Conservation (phyloP, 2,113 vertebrate genomes). For the Callopanchax toddi region DNA sequence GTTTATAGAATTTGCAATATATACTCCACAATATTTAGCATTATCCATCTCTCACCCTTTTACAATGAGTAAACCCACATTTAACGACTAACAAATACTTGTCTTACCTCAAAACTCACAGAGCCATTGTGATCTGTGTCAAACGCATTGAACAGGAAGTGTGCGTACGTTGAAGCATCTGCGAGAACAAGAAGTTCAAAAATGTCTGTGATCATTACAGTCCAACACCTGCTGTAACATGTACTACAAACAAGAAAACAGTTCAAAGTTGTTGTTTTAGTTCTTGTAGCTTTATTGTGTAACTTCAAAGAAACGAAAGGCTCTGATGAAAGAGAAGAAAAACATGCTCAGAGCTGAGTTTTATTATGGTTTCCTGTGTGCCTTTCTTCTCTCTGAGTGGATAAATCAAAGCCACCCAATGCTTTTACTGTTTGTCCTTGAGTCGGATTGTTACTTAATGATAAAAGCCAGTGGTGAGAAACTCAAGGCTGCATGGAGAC, state of each 20-base stretch:
- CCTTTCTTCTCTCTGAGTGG: slow-evolving; percentile 25
- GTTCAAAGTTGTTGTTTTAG: slow-evolving; percentile 3
- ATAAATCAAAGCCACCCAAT: slow-evolving; percentile 57
- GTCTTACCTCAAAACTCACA: slow-evolving; percentile 97
- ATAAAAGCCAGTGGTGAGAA: slow-evolving; percentile 29
- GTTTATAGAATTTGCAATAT: background rate
- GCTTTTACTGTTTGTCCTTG: slow-evolving; percentile 33
- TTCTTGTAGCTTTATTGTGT: slow-evolving; percentile 1
- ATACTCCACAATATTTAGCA: too few relatives aligned
- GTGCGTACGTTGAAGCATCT: slow-evolving; percentile 97
- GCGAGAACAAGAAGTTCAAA: slow-evolving; percentile 47
- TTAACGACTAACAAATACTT: background rate
- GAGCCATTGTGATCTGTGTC: slow-evolving; percentile 98
- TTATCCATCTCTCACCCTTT: too few relatives aligned
- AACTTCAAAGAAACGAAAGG: slow-evolving; percentile 39
- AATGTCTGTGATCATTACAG: background rate
- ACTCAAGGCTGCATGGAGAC: slow-evolving; percentile 11
- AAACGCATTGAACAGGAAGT: slow-evolving; percentile 98
- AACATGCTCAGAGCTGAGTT: slow-evolving; percentile 20
- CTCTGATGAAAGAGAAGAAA: slow-evolving; percentile 9
- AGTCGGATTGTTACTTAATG: slow-evolving; percentile 42
- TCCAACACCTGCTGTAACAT: background rate
- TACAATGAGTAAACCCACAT: too few relatives aligned
- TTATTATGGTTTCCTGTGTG: slow-evolving; percentile 31
- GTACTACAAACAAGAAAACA: slow-evolving; percentile 2